Conservation (phyloP, 2,113 vertebrate genomes). For the Garra rufa region DNA sequence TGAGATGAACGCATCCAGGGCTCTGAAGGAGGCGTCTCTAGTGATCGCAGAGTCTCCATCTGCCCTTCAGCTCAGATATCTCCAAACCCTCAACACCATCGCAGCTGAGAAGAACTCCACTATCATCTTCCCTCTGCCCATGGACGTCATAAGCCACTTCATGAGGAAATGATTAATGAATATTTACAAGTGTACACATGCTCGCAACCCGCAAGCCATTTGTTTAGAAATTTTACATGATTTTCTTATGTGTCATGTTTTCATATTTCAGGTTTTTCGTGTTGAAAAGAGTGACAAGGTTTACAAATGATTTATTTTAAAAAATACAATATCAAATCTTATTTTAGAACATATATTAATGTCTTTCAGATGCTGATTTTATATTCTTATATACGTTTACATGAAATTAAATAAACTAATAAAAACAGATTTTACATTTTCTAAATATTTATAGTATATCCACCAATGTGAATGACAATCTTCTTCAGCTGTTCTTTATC, state of each 20-base stretch:
- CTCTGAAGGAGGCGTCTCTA: constrained; percentile 85
- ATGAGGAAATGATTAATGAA: constrained; percentile 58
- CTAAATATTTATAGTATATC: too few species aligned
- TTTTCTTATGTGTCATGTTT: too few species aligned
- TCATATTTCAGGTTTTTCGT: too few species aligned
- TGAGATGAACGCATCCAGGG: constrained; percentile 86
- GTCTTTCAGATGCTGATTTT: not conserved
- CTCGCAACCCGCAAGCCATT: too few species aligned
- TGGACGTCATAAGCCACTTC: constrained; percentile 80
- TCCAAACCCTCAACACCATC: constrained; percentile 84
- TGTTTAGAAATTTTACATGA: too few species aligned
- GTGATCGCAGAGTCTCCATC: constrained; percentile 82
- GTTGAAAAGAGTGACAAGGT: not conserved
- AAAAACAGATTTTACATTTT: not conserved
- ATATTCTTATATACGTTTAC: not conserved
- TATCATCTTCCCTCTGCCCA: constrained; percentile 88
- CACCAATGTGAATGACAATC: not conserved
- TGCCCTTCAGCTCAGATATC: constrained; percentile 84
- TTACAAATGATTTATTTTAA: not conserved
- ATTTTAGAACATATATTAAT: too few species aligned
- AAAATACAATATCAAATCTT: not conserved
- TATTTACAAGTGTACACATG: too few species aligned
- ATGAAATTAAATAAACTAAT: not conserved
- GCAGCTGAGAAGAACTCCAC: constrained; percentile 91
- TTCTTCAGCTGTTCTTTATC: not conserved